Percentiles rank a stretch among this genome's conserved stretches.
Conservation (phyloP, 2,113 vertebrate species). For the Melospiza georgiana region DNA sequence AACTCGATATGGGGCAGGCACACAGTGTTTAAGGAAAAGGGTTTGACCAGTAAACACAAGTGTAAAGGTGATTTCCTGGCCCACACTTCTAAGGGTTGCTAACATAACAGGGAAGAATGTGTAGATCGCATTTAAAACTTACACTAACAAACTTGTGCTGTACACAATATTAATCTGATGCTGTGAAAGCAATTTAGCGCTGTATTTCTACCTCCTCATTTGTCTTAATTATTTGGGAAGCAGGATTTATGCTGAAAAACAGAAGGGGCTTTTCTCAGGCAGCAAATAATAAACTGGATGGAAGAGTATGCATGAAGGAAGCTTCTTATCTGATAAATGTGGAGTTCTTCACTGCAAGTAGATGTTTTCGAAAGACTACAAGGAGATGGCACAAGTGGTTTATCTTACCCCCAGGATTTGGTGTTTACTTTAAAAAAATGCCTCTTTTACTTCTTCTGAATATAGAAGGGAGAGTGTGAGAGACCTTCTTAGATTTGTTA, state of each 20-base stretch:
- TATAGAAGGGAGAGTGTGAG: slow-evolving; percentile 37
- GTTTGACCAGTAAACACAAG: slow-evolving; percentile 58
- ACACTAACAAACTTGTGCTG: slow-evolving; percentile 74
- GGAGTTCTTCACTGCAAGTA: slow-evolving; percentile 75
- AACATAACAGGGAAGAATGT: slow-evolving; percentile 64
- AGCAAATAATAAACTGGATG: slow-evolving; percentile 75
- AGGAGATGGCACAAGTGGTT: slow-evolving; percentile 70
- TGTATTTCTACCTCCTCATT: slow-evolving; percentile 84
- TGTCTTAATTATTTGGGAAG: slow-evolving; percentile 83
- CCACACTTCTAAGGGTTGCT: slow-evolving; percentile 48
- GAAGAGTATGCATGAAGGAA: slow-evolving; percentile 59
- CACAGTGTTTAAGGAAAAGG: background rate
- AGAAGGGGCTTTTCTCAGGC: slow-evolving; percentile 74
- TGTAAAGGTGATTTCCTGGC: slow-evolving; percentile 48
- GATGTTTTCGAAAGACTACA: slow-evolving; percentile 28
- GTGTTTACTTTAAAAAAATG: slow-evolving; percentile 69
- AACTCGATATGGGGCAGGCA: slow-evolving; percentile 63
- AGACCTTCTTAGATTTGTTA: slow-evolving; percentile 28
- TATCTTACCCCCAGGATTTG: slow-evolving; percentile 65
- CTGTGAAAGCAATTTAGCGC: slow-evolving; percentile 81
- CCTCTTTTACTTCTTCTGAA: slow-evolving; percentile 54
- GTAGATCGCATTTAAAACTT: slow-evolving; percentile 64
- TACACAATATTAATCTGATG: slow-evolving; percentile 76
- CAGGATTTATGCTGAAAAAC: slow-evolving; percentile 72
- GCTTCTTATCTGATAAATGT: slow-evolving; percentile 72